phyloP scores from a whole-genome alignment of 1,140 invertebrate genomes.

The Drosophila punjabiensis region DNA sequence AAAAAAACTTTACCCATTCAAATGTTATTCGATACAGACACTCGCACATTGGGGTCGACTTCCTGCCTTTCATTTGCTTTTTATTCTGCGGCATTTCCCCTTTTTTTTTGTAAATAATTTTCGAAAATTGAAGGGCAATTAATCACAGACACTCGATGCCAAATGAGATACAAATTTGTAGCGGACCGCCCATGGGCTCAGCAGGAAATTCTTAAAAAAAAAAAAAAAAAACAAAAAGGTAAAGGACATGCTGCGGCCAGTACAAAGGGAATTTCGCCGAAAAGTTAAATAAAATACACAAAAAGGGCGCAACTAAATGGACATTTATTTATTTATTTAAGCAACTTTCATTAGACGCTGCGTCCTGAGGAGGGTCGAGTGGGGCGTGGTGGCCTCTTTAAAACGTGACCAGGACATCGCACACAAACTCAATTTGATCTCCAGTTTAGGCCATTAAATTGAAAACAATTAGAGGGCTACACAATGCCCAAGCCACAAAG shows the following conservation, averaged over 20 bases:
- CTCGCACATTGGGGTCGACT: conserved; percentile 42
- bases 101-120: conserved; percentile 64
- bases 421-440: conserved; percentile 67
- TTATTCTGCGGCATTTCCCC: conserved; percentile 20
- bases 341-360: conserved; percentile 74
- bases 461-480: conserved; percentile 62
- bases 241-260: conserved; percentile 22
- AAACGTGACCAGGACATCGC: conserved; percentile 41
- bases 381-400: conserved; percentile 12
- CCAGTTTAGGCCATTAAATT: conserved; percentile 18
- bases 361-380: conserved; percentile 30
- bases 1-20: conserved; percentile 70
- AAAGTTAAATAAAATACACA: conserved; percentile 76
- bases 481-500: conserved; percentile 23
- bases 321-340: conserved; percentile 76
- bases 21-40: conserved; percentile 69
- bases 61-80: conserved; percentile 33
- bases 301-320: conserved; percentile 75
- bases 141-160: conserved; percentile 75
- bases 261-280: conserved; percentile 38
- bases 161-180: conserved; percentile 78
- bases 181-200: conserved; percentile 54
- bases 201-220: conserved; percentile 31
- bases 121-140: conserved; percentile 76
- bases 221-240: conserved; percentile 16